Base-by-base conservation (phyloP, 37 sponge, comb jelly and placozoan species). In the Ianthella basta region DNA sequence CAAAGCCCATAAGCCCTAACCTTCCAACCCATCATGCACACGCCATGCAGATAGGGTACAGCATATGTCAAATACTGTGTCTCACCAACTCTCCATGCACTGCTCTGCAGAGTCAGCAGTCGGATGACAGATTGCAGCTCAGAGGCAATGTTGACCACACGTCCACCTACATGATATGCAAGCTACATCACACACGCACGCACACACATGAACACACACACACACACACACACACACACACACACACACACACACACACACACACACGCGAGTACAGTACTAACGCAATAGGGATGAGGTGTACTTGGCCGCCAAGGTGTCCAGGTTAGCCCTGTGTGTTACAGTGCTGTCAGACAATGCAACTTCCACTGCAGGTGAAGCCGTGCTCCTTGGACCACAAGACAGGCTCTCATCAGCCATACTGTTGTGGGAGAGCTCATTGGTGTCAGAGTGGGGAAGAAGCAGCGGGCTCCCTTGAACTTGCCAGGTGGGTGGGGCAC, bases 101-200 rank as follows among this genome's bases (percentile, higher is more conserved):
- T n/a, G n/a, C n/a, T n/a, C n/a, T n/a, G 23, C 23, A 64, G 66
- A 29, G 66, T 64, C 66, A 64, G 66, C 20, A 64, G 66, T 30
- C 66, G 23, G 29, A 64, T 16, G n/a, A 64, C 29, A 29, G 23
- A 30, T 21, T 64, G 66, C 20, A 64, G 66, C 27, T 24, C 14
- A 64, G 66, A 64, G 20, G 29, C 66, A 64, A 64, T 30, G 27
- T 64, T 64, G n/a, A 16, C 66, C 29, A 69, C 70, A 69, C 6
- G 70, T 18, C 35, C 34, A 29, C 70, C 33, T 29, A 69, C 70
- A 69, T 34, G 10, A 61, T 12, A 25, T 10, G 10, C n/a, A 23
- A 4, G 10, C n/a, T 6, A 4, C 4, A 4, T 13, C 63, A 44
- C 50, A 44, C 50, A 44, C 50, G 8, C 50, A 44, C 50, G 8